Conservation (phyloP, 2,888 invertebrate genomes). For the Vandiemenella viatica region DNA sequence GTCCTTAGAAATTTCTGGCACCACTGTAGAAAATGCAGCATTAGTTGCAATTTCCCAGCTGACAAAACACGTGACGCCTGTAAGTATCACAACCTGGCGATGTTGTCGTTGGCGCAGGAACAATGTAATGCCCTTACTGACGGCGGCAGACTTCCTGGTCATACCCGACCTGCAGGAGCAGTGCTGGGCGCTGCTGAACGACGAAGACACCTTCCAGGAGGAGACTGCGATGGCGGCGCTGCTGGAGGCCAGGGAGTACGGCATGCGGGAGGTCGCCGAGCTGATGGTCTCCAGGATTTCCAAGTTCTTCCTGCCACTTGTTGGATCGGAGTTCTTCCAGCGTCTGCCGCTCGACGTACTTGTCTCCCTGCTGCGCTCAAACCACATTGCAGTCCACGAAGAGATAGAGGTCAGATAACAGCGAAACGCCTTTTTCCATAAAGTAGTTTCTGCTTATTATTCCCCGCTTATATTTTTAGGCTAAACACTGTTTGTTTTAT, state of each 20-base stretch:
- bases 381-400: not conserved
- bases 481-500: no score
- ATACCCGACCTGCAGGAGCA: slow-evolving; percentile 9
- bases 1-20: no score
- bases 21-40: no score
- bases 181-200: slow-evolving; percentile 8
- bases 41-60: no score
- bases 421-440: no score
- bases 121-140: not conserved
- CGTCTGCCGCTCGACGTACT: slow-evolving; percentile 13
- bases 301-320: slow-evolving; percentile 10
- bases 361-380: not conserved
- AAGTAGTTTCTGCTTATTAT: no score
- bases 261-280: slow-evolving; percentile 1
- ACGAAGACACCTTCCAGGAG: slow-evolving; percentile 1
- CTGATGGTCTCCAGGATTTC: slow-evolving; percentile 6
- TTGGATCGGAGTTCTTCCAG: slow-evolving; percentile 22
- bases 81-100: not conserved
- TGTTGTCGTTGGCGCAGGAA: not conserved
- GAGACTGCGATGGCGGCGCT: slow-evolving; percentile 5
- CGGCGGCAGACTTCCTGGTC: not conserved
- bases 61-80: no score
- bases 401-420: slow-evolving; percentile 1
- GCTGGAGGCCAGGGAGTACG: slow-evolving; percentile 1
- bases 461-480: no score